Percentiles rank a stretch among this genome's conserved stretches.
These are phyloP conservation scores for Oscheius myriophilus DNA, from an alignment of 2,888 invertebrate genomes.

Conservation along the genomic window DNA sequence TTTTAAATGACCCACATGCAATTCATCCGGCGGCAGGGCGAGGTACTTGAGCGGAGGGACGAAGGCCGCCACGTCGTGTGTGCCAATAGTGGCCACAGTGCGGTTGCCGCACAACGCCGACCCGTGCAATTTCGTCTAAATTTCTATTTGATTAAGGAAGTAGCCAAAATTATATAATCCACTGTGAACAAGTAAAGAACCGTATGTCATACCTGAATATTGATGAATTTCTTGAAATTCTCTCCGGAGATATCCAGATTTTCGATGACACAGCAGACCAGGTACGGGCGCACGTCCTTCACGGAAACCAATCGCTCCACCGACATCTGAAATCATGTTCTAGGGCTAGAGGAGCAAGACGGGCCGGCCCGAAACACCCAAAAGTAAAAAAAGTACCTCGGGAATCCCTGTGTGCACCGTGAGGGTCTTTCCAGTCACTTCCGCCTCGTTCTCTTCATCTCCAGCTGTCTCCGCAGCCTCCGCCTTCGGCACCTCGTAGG, in stretches of 20 bases:
- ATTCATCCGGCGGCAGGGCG: constrained; percentile 78
- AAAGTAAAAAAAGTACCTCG: neutral
- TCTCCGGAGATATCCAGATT: constrained; percentile 48
- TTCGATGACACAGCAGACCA: constrained; percentile 52
- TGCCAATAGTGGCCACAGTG: constrained; percentile 83
- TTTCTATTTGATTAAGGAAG: constrained; percentile 14
- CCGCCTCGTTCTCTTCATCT: neutral
- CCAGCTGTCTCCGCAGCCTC: neutral
- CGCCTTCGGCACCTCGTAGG: constrained; percentile 5
- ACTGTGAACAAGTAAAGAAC: neutral
- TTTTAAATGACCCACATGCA: constrained; percentile 79
- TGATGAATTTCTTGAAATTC: constrained; percentile 54
- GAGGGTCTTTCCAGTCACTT: neutral
- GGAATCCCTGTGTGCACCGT: neutral
- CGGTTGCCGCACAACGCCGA: constrained; percentile 81
- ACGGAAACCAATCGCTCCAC: constrained; percentile 48
- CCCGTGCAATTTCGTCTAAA: constrained; percentile 77
- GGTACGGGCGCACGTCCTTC: constrained; percentile 45
- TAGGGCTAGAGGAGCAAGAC: neutral
- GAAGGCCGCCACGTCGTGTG: constrained; percentile 81
- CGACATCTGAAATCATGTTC: constrained; percentile 14
- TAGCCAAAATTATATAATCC: too few species aligned
- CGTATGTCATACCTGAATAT: constrained; percentile 42
- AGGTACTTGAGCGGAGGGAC: constrained; percentile 78
- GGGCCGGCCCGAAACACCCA: neutral